Percentiles rank a stretch among this genome's conserved stretches.
phyloP scores from a whole-genome alignment of 2,888 invertebrate species.

The Brachylomia viminalis region DNA sequence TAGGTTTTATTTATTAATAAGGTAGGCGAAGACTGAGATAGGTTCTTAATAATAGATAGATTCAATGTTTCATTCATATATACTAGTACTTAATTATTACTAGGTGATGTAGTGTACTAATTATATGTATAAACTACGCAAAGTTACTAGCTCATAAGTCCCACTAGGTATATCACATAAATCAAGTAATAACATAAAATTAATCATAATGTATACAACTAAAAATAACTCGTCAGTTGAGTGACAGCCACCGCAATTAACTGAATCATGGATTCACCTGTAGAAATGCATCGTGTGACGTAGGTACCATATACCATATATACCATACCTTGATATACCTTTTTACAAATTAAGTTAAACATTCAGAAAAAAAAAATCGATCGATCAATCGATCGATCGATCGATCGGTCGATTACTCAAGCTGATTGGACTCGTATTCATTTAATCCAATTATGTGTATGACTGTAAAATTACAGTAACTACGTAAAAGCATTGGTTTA shows the following conservation, averaged over 20 bases:
- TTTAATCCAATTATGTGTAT: conserved; percentile 50
- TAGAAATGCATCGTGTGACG: not conserved
- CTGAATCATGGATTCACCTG: not conserved
- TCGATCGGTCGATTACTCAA: conserved; percentile 43
- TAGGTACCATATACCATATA: no score
- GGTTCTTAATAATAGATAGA: not conserved
- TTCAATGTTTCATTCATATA: not conserved
- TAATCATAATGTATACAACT: not conserved
- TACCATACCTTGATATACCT: no score
- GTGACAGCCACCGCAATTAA: not conserved
- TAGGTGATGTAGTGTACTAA: not conserved
- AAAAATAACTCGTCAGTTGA: not conserved
- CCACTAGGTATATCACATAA: not conserved
- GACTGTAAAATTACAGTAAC: conserved; percentile 22
- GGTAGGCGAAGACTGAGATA: not conserved
- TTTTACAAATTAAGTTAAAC: not conserved
- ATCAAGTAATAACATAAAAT: not conserved
- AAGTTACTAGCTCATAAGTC: not conserved
- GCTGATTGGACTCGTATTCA: conserved; percentile 42
- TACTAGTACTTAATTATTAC: not conserved
- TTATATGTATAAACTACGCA: not conserved
- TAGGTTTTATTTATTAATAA: conserved; percentile 3
- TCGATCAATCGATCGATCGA: no score
- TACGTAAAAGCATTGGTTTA: conserved; percentile 23
- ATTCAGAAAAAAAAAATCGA: no score